Evolutionary conservation across 2,797 vertebrate genomes (phyloP).

Genomic region (Alosa sapidissima): DNA sequence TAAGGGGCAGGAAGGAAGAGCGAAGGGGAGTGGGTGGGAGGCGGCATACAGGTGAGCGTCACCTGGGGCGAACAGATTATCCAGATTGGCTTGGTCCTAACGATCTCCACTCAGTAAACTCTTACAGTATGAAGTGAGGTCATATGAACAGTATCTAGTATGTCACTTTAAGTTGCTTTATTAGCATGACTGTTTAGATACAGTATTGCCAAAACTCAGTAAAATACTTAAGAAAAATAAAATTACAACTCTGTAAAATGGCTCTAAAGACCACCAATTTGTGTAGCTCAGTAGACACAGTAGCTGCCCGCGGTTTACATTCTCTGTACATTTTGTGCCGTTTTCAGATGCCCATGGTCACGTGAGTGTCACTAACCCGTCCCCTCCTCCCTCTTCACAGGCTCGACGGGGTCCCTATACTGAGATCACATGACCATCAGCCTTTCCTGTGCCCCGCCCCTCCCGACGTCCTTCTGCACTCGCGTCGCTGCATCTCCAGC

Average conservation of each 20-base stretch:
- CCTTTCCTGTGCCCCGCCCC: slow-evolving; percentile 79
- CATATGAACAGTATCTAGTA: neutral
- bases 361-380: neutral
- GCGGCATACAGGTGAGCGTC: slow-evolving; percentile 25
- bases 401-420: slow-evolving; percentile 83
- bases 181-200: too few species aligned
- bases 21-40: slow-evolving; percentile 48
- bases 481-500: slow-evolving; percentile 83
- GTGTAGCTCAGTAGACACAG: neutral
- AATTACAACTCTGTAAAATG: too few species aligned
- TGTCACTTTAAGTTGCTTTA: neutral
- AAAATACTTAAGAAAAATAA: too few species aligned
- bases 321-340: neutral
- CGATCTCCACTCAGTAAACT: neutral
- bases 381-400: slow-evolving; percentile 61
- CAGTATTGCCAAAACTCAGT: too few species aligned
- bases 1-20: slow-evolving; percentile 71
- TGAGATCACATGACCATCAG: slow-evolving; percentile 91
- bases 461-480: slow-evolving; percentile 84
- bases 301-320: neutral
- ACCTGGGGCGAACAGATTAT: neutral
- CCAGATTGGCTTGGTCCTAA: neutral
- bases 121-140: neutral
- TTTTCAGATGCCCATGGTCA: neutral
- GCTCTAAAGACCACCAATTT: too few species aligned